Conservation (phyloP, 2,888 invertebrate species). For the Parnassius apollo region DNA sequence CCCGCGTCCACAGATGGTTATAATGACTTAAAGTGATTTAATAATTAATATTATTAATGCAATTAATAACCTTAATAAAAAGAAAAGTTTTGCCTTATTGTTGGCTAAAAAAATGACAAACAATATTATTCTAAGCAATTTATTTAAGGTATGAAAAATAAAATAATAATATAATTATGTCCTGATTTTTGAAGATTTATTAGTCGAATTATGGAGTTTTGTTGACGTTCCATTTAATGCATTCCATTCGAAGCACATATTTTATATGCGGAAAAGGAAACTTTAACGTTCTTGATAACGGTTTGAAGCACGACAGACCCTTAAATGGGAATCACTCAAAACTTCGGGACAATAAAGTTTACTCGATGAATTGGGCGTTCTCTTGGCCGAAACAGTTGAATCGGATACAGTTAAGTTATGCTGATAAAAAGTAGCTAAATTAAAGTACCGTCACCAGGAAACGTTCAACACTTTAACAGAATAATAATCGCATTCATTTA, state of each 20-base stretch:
- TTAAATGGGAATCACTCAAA: slow-evolving; percentile 27
- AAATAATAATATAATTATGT: no score
- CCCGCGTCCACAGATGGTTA: slow-evolving; percentile 11
- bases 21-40: slow-evolving; percentile 15
- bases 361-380: slow-evolving; percentile 23
- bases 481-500: no score
- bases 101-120: not conserved
- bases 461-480: no score
- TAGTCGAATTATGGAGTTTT: slow-evolving; percentile 16
- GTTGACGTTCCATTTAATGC: slow-evolving; percentile 2
- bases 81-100: no score
- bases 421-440: slow-evolving; percentile 20
- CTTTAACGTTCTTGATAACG: slow-evolving; percentile 20
- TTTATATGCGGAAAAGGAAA: slow-evolving; percentile 14
- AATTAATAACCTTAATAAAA: slow-evolving; percentile 5
- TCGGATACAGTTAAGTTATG: slow-evolving; percentile 10
- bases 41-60: slow-evolving; percentile 23
- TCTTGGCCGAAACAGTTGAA: slow-evolving; percentile 19
- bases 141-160: no score
- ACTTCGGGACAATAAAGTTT: slow-evolving; percentile 19
- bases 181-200: slow-evolving; percentile 7
- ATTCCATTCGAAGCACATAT: not conserved
- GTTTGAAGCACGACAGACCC: slow-evolving; percentile 19
- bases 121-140: no score
- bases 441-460: slow-evolving; percentile 10